phyloP scores from a whole-genome alignment of 2,113 vertebrate species.

The Phyllostomus hastatus region DNA sequence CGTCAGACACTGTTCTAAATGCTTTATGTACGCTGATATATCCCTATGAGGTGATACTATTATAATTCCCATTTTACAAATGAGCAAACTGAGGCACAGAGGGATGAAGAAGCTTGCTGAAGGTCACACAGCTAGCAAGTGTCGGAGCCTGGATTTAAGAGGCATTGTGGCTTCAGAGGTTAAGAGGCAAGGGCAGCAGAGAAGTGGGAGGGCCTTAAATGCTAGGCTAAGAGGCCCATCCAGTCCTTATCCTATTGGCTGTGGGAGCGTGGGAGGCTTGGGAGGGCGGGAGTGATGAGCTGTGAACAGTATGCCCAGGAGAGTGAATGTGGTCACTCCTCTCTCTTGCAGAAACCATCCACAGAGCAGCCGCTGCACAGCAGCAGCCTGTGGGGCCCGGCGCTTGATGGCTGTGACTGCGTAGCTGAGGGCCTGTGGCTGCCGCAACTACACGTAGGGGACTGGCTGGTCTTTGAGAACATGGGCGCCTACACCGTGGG shows the following conservation, averaged over 20 bases:
- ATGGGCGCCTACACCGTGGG: slow-evolving; percentile 82
- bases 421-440: slow-evolving; percentile 77
- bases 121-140: neutral
- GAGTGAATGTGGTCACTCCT: neutral
- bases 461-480: slow-evolving; percentile 85
- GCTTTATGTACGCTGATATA: neutral
- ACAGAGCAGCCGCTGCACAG: slow-evolving; percentile 63
- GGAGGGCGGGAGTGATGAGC: neutral
- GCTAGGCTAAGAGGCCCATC: neutral
- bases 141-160: neutral
- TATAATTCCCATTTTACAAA: neutral
- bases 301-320: neutral
- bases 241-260: neutral
- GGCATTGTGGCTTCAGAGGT: neutral
- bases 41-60: neutral
- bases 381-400: slow-evolving; percentile 81
- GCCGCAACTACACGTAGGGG: slow-evolving; percentile 79
- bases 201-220: neutral
- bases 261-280: neutral
- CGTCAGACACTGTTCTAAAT: neutral
- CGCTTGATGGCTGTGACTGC: neutral
- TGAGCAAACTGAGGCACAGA: neutral
- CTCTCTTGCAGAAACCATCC: slow-evolving; percentile 72
- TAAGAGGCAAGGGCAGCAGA: neutral
- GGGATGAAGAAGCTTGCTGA: neutral